Conservation (phyloP, 1,140 invertebrate genomes). For the Saccostrea cuccullata region DNA sequence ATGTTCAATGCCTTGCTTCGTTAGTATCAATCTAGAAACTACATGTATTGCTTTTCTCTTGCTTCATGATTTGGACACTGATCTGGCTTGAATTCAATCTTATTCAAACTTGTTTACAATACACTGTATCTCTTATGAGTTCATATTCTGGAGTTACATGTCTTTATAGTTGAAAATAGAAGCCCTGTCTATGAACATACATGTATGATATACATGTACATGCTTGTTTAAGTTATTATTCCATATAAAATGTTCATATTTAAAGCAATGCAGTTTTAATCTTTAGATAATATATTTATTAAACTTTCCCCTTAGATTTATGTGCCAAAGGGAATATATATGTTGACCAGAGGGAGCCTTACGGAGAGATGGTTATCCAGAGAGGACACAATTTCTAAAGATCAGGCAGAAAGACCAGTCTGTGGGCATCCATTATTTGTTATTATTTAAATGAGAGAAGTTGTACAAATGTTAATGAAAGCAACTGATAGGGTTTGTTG, state of each 20-base stretch:
- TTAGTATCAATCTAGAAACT: not conserved
- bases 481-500: not conserved
- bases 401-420: not conserved
- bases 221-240: too few relatives aligned
- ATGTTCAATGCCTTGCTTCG: constrained; percentile 12
- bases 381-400: not conserved
- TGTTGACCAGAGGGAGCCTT: not conserved
- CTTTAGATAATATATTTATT: not conserved
- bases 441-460: not conserved
- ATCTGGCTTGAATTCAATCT: not conserved
- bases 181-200: not conserved
- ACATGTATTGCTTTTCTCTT: not conserved
- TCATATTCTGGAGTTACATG: not conserved
- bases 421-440: not conserved
- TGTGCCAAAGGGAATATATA: constrained; percentile 22
- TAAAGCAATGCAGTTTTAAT: too few relatives aligned
- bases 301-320: not conserved
- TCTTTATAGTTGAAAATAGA: not conserved
- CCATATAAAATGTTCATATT: too few relatives aligned
- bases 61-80: not conserved
- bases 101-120: too few relatives aligned
- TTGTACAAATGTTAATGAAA: not conserved
- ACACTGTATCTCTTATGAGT: not conserved
- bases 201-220: not conserved
- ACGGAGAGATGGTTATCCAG: not conserved